These are phyloP conservation scores for Spheniscus mendiculus DNA, from an alignment of 2,113 vertebrate genomes.

Conservation along the genomic window DNA sequence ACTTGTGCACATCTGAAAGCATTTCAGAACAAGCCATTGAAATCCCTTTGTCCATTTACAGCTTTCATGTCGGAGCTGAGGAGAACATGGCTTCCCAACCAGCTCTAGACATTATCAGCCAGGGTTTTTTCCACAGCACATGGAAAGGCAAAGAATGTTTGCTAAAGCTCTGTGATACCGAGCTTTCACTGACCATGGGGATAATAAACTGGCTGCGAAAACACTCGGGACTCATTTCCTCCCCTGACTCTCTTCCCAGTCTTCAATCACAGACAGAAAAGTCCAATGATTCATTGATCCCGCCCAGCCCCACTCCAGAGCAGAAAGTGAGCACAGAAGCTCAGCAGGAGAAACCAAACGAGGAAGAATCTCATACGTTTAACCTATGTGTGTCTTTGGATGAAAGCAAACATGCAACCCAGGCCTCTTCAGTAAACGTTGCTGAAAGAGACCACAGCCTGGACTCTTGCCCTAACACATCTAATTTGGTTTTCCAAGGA, in stretches of 20 bases:
- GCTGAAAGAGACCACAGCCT: background rate
- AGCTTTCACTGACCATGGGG: conserved; percentile 85
- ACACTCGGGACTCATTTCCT: conserved; percentile 24
- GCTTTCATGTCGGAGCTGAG: conserved; percentile 84
- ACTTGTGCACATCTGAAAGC: conserved; percentile 76
- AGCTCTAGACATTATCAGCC: conserved; percentile 77
- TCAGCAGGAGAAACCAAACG: background rate
- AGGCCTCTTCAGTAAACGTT: background rate
- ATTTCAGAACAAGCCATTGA: conserved; percentile 76
- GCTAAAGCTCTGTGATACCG: conserved; percentile 86
- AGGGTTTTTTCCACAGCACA: conserved; percentile 81
- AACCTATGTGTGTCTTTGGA: background rate
- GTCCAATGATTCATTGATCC: background rate
- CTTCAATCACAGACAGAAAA: conserved; percentile 9
- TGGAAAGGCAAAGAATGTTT: conserved; percentile 89
- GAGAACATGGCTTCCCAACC: conserved; percentile 83
- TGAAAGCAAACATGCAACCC: background rate
- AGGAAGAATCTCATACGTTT: background rate
- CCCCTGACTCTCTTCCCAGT: conserved; percentile 30
- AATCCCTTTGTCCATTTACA: conserved; percentile 85
- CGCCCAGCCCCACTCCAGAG: background rate
- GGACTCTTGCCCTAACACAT: background rate
- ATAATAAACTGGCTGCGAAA: conserved; percentile 86
- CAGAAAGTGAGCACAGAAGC: background rate
- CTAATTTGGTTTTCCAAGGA: background rate